Base-by-base conservation (phyloP, 1,140 invertebrate species). In the Apis cerana region DNA sequence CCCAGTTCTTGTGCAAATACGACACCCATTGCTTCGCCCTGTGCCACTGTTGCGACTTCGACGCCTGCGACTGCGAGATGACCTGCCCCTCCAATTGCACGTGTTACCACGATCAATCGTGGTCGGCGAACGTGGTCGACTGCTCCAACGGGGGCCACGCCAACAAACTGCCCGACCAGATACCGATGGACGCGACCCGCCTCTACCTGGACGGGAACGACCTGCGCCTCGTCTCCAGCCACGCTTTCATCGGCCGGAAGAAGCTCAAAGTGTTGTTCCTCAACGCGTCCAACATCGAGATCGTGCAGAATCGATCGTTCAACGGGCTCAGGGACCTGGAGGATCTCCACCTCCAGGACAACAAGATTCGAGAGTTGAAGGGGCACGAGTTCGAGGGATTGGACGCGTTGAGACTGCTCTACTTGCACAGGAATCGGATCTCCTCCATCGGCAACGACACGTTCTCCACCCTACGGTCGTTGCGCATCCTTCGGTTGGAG, bases 51-150 rank as follows among this genome's bases (percentile, higher is more conserved):
- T 99, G 98, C 92, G 98, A 99, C 91, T 99, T 98, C 90, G 97
- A 98, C 92, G 98, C 98, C 43, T 99, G 98, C 92, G 97, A 99
- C 91, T 99, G 98, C 94, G 97, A 98, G 95, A 98, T 99, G 98
- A 98, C 97, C 33, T 99, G 98, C 90, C 98, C 98, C 33, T 96
- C 96, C 69, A 97, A 98, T 90, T 99, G 98, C 92, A 97, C 97
- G 54, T 99, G 98, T 93, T 98, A 98, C 94, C 97, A 98, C 90
- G 98, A 98, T 92, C 97, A 98, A 91, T 97, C 97, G 21, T 98
- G 98, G 97, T 97, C 97, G 54, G 97, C 97, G 15, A 99, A 99
- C 92, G 97, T 98, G 54, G 98, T 99, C 8, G 98, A 98, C 92
- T 99, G 98, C 90, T 97, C 97, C 13, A 95, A 94, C 67, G 95